phyloP scores from a whole-genome alignment of 2,797 vertebrate genomes.

The Thripadectes ignobilis region DNA sequence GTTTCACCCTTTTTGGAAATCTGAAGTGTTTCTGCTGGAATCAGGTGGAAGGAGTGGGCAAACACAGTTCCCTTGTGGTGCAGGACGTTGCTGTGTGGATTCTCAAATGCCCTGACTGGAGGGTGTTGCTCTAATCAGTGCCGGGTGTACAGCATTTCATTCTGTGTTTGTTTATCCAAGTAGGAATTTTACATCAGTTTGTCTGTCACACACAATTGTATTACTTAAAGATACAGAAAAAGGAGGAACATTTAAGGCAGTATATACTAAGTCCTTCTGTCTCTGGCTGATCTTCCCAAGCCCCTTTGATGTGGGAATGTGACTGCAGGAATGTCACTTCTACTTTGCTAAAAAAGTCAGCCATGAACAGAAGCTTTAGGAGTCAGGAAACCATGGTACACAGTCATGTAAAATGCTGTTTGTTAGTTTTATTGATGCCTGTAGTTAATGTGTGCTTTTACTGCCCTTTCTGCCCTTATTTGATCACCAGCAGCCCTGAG shows the following conservation, averaged over 20 bases:
- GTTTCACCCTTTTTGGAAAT: background rate
- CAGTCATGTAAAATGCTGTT: background rate
- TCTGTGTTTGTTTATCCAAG: background rate
- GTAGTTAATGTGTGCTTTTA: slow-evolving; percentile 3
- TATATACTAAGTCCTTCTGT: background rate
- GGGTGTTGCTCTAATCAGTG: background rate
- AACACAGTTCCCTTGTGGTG: background rate
- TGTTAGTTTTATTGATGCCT: slow-evolving; percentile 5
- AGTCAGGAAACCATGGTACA: background rate
- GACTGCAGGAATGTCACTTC: background rate
- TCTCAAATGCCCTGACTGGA: background rate
- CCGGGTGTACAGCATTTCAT: background rate
- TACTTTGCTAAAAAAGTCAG: background rate
- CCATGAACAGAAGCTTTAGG: background rate
- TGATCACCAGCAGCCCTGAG: background rate
- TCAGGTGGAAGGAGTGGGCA: background rate
- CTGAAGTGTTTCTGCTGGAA: background rate
- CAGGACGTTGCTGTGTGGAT: background rate
- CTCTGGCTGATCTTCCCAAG: background rate
- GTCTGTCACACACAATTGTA: background rate
- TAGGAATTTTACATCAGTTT: background rate
- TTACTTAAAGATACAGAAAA: background rate
- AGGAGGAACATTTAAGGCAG: too few species aligned
- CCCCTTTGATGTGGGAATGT: background rate
- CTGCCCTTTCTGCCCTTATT: background rate